These are phyloP conservation scores for Embiotoca jacksoni DNA, from an alignment of 2,113 vertebrate species.

Conservation along the genomic window DNA sequence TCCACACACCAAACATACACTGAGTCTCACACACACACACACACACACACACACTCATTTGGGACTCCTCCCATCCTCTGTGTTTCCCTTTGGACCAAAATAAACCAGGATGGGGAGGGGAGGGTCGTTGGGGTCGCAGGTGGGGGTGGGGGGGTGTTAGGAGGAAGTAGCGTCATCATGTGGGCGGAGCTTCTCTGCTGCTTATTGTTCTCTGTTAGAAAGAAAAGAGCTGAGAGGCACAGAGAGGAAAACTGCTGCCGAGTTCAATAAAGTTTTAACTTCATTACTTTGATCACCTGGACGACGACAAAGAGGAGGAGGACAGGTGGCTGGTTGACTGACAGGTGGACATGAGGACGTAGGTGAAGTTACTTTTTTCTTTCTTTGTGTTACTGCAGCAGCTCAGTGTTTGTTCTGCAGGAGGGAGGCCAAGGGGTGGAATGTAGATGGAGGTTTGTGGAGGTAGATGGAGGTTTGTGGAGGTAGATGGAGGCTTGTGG, in stretches of 20 bases:
- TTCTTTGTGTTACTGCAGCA: conserved; percentile 4
- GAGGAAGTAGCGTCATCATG: conserved; percentile 72
- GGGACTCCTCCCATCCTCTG: conserved; percentile 76
- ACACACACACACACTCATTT: background rate
- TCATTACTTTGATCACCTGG: background rate
- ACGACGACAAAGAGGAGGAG: background rate
- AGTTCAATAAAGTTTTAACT: background rate
- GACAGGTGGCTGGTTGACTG: background rate
- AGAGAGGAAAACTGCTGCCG: conserved; percentile 23
- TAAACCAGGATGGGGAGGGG: conserved; percentile 41
- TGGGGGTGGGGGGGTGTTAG: conserved; percentile 33
- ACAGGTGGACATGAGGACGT: conserved; percentile 68
- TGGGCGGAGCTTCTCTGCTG: conserved; percentile 55
- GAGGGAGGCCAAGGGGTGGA: too few species aligned
- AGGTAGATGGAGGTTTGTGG: background rate
- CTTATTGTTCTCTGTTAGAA: conserved; percentile 78
- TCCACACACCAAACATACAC: too few species aligned
- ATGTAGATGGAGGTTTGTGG: too few species aligned
- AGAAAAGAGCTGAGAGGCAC: conserved; percentile 23
- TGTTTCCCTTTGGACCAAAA: conserved; percentile 71
- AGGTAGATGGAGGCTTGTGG: background rate
- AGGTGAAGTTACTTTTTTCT: conserved; percentile 37
- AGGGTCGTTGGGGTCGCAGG: conserved; percentile 11
- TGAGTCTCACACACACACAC: background rate
- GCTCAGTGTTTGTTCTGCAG: background rate